Evolutionary conservation across 2,888 invertebrate species (phyloP).

Genomic region (Drosophila vallismaia): DNA sequence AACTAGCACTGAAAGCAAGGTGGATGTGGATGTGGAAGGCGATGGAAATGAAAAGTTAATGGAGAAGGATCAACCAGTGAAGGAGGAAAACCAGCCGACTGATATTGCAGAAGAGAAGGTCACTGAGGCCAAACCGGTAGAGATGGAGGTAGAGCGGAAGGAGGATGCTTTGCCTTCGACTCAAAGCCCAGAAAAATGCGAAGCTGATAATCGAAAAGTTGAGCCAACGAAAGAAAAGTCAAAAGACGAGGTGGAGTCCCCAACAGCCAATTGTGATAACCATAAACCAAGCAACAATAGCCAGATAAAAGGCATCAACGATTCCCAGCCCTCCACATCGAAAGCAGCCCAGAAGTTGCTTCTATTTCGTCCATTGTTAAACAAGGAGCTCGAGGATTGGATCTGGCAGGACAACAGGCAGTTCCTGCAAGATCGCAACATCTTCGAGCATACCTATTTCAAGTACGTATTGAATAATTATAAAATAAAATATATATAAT

Average conservation of each 20-base stretch:
- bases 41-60: conserved; percentile 1
- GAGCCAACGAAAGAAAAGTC: conserved; percentile 8
- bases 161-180: neutral
- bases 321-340: conserved; percentile 69
- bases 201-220: neutral
- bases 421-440: conserved; percentile 96
- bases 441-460: conserved; percentile 98
- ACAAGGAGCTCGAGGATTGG: conserved; percentile 93
- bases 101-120: conserved; percentile 1
- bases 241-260: conserved; percentile 48
- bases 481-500: too few species aligned
- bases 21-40: conserved; percentile 20
- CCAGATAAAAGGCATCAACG: conserved; percentile 26
- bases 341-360: conserved; percentile 56
- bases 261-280: conserved; percentile 83
- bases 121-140: conserved; percentile 1
- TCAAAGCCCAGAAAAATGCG: neutral
- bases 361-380: conserved; percentile 80
- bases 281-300: conserved; percentile 64
- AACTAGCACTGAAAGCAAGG: conserved; percentile 27
- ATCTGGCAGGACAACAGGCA: conserved; percentile 99
- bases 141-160: conserved; percentile 2
- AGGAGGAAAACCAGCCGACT: neutral
- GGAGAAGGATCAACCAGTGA: neutral
- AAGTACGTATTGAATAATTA: conserved; percentile 86